Evolutionary conservation across 2,113 vertebrate genomes (phyloP), one percentile per base, ranked within the genome.

Genomic region (Callorhinus ursinus): DNA sequence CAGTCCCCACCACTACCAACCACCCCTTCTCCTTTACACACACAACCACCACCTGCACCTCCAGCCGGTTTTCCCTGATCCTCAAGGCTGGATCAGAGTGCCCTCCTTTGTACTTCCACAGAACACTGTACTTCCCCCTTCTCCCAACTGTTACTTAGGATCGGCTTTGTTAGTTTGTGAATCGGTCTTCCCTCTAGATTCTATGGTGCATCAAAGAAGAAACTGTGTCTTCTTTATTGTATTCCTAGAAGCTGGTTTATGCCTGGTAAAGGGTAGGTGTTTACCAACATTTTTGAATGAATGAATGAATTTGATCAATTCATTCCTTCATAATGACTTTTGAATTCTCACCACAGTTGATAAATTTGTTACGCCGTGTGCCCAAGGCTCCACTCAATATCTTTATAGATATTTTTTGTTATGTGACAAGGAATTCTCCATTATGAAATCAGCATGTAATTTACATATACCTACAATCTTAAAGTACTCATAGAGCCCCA

Each of bases 311-410:
- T n/a, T 87, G 24, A 59, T 93, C 67, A 95, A 61, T 59, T 92
- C 85, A 97, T 88, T 94, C 39, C 61, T 89, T 90, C 31, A 76
- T 92, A 84, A 88, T 42, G 71, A 88, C 55, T 83, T 89, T 76
- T 81, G 42, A 80, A 21, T 88, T 90, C 31, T 63, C 13, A 15
- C 49, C 39, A 22, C 28, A 85, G 26, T 42, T 84, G 33, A 93
- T 85, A n/a, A 88, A 63, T 96, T 88, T 95, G 26, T 69, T 51
- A 88, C 36, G 14, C 28, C 71, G 42, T 24, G 18, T 88, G 36
- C 42, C 77, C 46, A 83, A 26, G n/a, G 21, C 24, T 76, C n/a
- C 14, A 72, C 36, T 86, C 80, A 94, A 49, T 76, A 46, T 96
- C 49, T 24, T 82, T 74, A 97, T 3, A 85, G 69, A 96, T 83